phyloP scores from a whole-genome alignment of 2,888 invertebrate species.

The Microctonus aethiopoides region DNA sequence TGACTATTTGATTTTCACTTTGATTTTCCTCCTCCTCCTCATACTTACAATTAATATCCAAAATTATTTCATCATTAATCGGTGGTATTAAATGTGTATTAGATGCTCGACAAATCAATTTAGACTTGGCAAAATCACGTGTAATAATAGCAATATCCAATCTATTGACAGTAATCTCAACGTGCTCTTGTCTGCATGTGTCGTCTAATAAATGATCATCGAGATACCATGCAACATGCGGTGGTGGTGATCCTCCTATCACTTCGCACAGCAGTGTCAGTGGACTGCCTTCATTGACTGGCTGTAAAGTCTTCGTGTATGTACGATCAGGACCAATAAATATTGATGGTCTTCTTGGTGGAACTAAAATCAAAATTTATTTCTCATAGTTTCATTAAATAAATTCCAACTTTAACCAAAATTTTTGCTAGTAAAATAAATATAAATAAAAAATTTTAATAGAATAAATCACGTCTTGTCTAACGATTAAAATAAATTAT shows the following conservation, averaged over 20 bases:
- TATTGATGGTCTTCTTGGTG: slow-evolving; percentile 56
- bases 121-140: slow-evolving; percentile 80
- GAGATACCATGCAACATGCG: slow-evolving; percentile 84
- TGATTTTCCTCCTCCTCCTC: background rate
- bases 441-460: too few relatives aligned
- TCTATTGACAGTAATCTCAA: slow-evolving; percentile 82
- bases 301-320: slow-evolving; percentile 51
- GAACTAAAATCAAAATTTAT: slow-evolving; percentile 52
- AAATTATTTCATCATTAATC: slow-evolving; percentile 49
- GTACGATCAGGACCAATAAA: slow-evolving; percentile 47
- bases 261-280: slow-evolving; percentile 57
- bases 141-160: slow-evolving; percentile 78
- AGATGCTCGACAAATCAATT: slow-evolving; percentile 85
- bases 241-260: slow-evolving; percentile 73
- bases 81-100: slow-evolving; percentile 87
- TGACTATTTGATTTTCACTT: background rate
- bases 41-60: slow-evolving; percentile 61
- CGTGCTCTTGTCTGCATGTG: slow-evolving; percentile 76
- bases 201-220: slow-evolving; percentile 78
- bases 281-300: slow-evolving; percentile 57
- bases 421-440: too few relatives aligned
- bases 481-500: too few relatives aligned
- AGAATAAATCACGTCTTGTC: too few relatives aligned
- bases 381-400: too few relatives aligned
- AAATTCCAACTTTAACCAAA: too few relatives aligned